Percentiles rank a stretch among this genome's conserved stretches.
Conservation (phyloP, 2,797 vertebrate species). For the Silurus lanzhouensis region DNA sequence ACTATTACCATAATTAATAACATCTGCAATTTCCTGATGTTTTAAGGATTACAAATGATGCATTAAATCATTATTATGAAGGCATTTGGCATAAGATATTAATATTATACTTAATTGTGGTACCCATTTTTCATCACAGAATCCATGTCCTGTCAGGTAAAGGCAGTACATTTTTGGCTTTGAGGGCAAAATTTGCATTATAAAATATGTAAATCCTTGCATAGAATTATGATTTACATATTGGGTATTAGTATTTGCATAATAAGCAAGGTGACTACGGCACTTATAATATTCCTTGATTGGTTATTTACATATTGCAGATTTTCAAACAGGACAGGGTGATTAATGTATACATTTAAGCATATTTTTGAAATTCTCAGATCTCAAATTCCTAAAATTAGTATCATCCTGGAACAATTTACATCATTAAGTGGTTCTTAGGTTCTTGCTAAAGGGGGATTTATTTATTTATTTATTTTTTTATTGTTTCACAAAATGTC, state of each 20-base stretch:
- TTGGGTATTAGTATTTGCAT: not conserved
- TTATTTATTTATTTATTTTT: not conserved
- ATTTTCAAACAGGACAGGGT: not conserved
- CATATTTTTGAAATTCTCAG: not conserved
- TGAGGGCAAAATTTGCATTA: not conserved
- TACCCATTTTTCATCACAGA: not conserved
- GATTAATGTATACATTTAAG: not conserved
- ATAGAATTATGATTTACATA: not conserved
- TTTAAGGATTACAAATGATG: not conserved
- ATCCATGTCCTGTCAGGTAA: not conserved
- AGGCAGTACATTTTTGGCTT: not conserved
- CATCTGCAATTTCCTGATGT: not conserved
- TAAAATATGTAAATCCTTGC: not conserved
- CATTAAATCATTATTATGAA: not conserved
- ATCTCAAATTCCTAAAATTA: not conserved
- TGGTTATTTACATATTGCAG: not conserved
- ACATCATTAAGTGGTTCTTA: not conserved
- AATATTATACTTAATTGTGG: not conserved
- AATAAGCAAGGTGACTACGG: constrained; percentile 3
- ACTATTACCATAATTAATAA: not conserved
- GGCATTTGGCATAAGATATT: not conserved
- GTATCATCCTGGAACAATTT: not conserved
- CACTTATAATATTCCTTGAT: not conserved
- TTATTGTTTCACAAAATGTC: not conserved
- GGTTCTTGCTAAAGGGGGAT: not conserved